phyloP scores from a whole-genome alignment of 2,888 invertebrate genomes.

The Zeuzera pyrina region DNA sequence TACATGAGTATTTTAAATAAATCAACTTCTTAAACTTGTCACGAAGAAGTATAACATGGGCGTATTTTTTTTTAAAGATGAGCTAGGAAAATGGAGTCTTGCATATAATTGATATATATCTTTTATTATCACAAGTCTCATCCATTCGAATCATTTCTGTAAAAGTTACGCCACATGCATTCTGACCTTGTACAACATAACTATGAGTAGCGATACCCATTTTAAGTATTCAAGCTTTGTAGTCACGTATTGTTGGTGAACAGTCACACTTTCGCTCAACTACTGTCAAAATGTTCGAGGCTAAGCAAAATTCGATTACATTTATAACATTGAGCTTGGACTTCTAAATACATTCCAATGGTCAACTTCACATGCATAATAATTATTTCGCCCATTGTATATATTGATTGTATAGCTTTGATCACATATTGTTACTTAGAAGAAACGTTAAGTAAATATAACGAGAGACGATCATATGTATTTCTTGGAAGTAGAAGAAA shows the following conservation, averaged over 20 bases:
- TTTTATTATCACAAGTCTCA: constrained; percentile 15
- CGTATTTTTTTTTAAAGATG: too few relatives aligned
- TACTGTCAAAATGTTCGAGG: constrained; percentile 34
- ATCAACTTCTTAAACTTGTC: too few relatives aligned
- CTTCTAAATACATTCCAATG: constrained; percentile 1
- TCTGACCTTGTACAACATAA: constrained; percentile 43
- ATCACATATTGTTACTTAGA: too few relatives aligned
- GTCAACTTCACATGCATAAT: background rate
- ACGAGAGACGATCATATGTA: too few relatives aligned
- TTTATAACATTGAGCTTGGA: constrained; percentile 34
- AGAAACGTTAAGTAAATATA: too few relatives aligned
- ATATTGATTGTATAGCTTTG: too few relatives aligned
- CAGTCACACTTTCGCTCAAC: constrained; percentile 46
- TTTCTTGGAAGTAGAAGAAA: too few relatives aligned
- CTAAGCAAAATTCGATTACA: constrained; percentile 20
- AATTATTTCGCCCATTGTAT: too few relatives aligned
- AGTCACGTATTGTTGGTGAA: constrained; percentile 39
- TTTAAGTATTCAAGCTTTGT: constrained; percentile 28
- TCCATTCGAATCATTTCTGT: constrained; percentile 23
- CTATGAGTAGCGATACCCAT: constrained; percentile 22
- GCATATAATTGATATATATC: too few relatives aligned
- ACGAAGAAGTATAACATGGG: too few relatives aligned
- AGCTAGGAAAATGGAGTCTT: too few relatives aligned
- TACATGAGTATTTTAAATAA: too few relatives aligned
- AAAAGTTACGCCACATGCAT: constrained; percentile 24